Evolutionary conservation across 2,797 vertebrate species (phyloP), one percentile per base, ranked within the genome.

Genomic region (Podargus strigoides): DNA sequence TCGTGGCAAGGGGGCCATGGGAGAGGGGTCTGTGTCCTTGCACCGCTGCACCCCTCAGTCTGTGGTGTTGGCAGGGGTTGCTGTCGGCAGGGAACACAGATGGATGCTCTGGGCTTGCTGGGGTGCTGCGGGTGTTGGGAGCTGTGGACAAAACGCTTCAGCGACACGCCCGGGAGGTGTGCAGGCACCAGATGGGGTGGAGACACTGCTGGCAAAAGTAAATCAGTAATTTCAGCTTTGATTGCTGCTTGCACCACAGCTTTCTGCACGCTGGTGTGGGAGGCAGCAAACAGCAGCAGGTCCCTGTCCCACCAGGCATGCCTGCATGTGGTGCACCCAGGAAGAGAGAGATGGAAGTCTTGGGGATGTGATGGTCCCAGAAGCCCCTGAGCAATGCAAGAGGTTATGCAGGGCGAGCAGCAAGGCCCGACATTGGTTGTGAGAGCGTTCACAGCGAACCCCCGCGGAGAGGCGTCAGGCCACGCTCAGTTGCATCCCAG

Each of bases 41-140:
- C 23, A 5, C 34, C 0, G 0, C 77, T 56, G 73, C 59, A 15
- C 19, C 42, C 74, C 46, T 47, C 7, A 3, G 0, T 11, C 46
- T 46, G 50, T 28, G 67, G 37, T 9, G 37, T 16, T 52, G 10
- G 77, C 74, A 82, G 24, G 81, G 77, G 20, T 50, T 56, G 62
- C 37, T 62, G 63, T 53, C 0, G 0, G 19, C 46, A 94, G 78
- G 67, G 78, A 64, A 2, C 0, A 1, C 67, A 62, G 55, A 26
- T 85, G 85, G 67, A 21, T 69, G 39, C 27, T 68, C 23, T n/a
- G 69, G 49, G 66, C 32, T 82, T 75, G 26, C 75, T 4, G 6
- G 68, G 59, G 32, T 28, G 52, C 39, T 53, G 19, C 0, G 32
- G 19, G 27, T 22, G 24, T 58, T 0, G 11, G 74, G 81, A 81